These are phyloP conservation scores for Cistogaster globosa DNA, from an alignment of 2,888 invertebrate species.

Conservation along the genomic window DNA sequence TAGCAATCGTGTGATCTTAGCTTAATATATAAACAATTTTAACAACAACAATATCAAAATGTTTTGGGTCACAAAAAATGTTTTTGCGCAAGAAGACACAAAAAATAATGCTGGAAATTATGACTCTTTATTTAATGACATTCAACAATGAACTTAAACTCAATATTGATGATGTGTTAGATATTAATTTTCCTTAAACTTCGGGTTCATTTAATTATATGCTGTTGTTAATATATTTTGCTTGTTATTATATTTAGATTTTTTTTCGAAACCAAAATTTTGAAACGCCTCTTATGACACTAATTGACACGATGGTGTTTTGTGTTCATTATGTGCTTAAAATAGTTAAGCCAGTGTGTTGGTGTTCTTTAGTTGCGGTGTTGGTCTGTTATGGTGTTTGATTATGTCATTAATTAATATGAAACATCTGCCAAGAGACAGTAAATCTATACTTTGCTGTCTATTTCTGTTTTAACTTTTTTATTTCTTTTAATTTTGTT, in stretches of 20 bases:
- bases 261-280: not conserved
- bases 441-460: too few species aligned
- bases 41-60: not conserved
- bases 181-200: not conserved
- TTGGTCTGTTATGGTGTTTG: not conserved
- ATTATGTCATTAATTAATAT: constrained; percentile 26
- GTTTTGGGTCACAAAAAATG: not conserved
- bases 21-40: constrained; percentile 28
- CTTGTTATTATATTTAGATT: not conserved
- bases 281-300: not conserved
- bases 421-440: not conserved
- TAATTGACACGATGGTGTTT: not conserved
- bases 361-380: too few species aligned
- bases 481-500: too few species aligned
- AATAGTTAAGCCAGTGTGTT: too few species aligned
- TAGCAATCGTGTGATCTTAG: too few species aligned
- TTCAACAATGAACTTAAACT: constrained; percentile 17
- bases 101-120: not conserved
- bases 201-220: constrained; percentile 7
- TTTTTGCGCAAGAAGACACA: too few species aligned
- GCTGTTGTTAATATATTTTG: constrained; percentile 7
- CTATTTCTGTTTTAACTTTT: not conserved
- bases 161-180: constrained; percentile 34
- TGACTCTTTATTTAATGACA: constrained; percentile 23
- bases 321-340: too few species aligned